Conservation (phyloP, 2,888 invertebrate species). For the Labia minor region DNA sequence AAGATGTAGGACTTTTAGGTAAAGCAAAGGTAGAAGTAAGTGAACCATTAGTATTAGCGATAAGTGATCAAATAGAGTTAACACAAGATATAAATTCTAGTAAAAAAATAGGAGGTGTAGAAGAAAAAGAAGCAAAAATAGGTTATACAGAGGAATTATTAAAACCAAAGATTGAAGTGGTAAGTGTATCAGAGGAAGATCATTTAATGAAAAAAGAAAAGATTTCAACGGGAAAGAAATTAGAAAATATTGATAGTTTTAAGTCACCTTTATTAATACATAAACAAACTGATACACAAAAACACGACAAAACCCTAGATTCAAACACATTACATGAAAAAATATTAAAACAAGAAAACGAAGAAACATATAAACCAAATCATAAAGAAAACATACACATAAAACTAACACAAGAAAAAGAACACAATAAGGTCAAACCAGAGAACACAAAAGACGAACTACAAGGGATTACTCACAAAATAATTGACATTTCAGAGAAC, state of each 20-base stretch:
- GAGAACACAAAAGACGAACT: constrained; percentile 20
- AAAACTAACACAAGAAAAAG: neutral
- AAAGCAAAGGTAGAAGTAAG: neutral
- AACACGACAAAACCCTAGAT: neutral
- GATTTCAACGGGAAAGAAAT: too few species aligned
- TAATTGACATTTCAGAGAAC: constrained; percentile 29
- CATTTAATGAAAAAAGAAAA: neutral
- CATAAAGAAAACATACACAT: neutral
- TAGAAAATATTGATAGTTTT: neutral
- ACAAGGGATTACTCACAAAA: constrained; percentile 23
- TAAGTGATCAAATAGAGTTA: constrained; percentile 5
- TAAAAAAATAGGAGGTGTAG: neutral
- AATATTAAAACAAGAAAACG: neutral
- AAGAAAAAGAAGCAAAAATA: neutral
- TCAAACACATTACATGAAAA: neutral
- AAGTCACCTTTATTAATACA: neutral
- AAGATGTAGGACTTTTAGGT: too few species aligned
- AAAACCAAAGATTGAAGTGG: neutral
- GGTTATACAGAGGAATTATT: neutral
- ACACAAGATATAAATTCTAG: neutral
- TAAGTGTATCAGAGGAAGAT: neutral
- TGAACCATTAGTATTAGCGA: neutral
- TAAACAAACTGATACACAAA: neutral
- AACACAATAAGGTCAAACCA: constrained; percentile 26
- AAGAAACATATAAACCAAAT: neutral